Conservation (phyloP, 2,797 vertebrate genomes). For the Pipistrellus pipistrellus region DNA sequence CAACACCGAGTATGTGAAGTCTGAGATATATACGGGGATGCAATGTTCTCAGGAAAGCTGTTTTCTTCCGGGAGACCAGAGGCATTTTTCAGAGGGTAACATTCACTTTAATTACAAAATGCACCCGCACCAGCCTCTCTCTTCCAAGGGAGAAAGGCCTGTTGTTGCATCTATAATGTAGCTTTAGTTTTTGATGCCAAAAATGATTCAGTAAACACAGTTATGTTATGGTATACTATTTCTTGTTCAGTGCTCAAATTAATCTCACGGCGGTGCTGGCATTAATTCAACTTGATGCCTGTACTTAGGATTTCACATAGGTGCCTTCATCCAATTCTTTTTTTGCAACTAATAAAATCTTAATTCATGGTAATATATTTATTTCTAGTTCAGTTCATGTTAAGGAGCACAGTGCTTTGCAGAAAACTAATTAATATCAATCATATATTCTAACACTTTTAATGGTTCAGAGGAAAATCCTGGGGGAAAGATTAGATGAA, state of each 20-base stretch:
- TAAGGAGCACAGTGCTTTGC: conserved; percentile 84
- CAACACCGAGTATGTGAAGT: conserved; percentile 31
- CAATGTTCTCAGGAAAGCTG: conserved; percentile 27
- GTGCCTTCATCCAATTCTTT: conserved; percentile 86
- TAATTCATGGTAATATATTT: conserved; percentile 89
- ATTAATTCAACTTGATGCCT: conserved; percentile 87
- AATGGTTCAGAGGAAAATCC: conserved; percentile 78
- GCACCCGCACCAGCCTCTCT: conserved; percentile 75
- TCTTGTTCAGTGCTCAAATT: conserved; percentile 89
- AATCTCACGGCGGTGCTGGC: conserved; percentile 87
- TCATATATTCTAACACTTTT: conserved; percentile 85
- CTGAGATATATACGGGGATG: not conserved
- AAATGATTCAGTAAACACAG: conserved; percentile 88
- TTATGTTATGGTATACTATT: conserved; percentile 86
- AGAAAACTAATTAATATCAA: conserved; percentile 89
- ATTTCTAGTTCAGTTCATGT: conserved; percentile 89
- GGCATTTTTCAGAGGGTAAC: conserved; percentile 81
- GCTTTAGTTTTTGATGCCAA: conserved; percentile 86
- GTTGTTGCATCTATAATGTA: conserved; percentile 85
- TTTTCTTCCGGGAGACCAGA: conserved; percentile 67
- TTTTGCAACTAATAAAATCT: conserved; percentile 87
- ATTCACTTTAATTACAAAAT: conserved; percentile 86
- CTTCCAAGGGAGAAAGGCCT: conserved; percentile 83
- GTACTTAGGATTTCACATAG: conserved; percentile 87
- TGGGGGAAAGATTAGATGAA: conserved; percentile 78